These are phyloP conservation scores for Dysmachus trigonus DNA, from an alignment of 2,888 invertebrate genomes.

Conservation along the genomic window DNA sequence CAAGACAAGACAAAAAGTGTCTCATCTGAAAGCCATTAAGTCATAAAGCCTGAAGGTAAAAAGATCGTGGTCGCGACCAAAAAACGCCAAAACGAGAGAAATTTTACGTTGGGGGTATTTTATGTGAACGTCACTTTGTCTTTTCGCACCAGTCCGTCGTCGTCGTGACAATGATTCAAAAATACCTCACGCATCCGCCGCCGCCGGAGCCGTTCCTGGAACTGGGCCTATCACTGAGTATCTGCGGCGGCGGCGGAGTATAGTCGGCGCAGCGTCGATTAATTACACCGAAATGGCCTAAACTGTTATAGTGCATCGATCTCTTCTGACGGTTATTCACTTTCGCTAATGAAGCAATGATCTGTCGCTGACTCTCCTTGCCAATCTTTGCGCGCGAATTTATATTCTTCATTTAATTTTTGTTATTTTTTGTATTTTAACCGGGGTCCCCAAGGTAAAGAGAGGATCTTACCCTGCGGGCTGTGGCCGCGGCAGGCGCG, in stretches of 20 bases:
- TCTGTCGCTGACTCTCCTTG: not conserved
- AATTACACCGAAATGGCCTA: not conserved
- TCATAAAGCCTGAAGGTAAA: not conserved
- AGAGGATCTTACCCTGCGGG: not conserved
- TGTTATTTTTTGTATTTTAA: no score
- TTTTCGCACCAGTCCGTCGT: not conserved
- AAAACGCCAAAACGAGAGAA: not conserved
- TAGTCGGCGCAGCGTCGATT: not conserved
- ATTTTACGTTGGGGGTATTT: not conserved
- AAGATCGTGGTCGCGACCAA: not conserved
- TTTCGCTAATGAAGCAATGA: conserved; percentile 10
- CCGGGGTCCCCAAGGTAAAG: conserved; percentile 5
- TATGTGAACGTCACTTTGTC: not conserved
- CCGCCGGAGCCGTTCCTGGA: not conserved
- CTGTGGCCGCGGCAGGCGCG: not conserved
- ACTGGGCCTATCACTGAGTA: not conserved
- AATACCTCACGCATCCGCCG: conserved; percentile 6
- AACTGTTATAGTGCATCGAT: conserved; percentile 23
- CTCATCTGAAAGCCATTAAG: not conserved
- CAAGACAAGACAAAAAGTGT: not conserved
- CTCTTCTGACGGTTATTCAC: conserved; percentile 1
- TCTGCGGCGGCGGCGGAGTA: not conserved
- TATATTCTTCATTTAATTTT: not conserved
- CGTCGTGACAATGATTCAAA: not conserved
- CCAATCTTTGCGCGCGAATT: not conserved